Conservation (phyloP, 2,113 vertebrate genomes). For the human (Homo sapiens) region GRCh38 chr17:13779501-13780000, state of each 20-base stretch:
- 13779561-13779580: not conserved
- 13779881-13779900: not conserved
- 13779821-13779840: not conserved
- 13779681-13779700: not conserved
- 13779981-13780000: not conserved
- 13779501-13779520: not conserved
- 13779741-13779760: not conserved
- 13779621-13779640: not conserved
- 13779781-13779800: not conserved
- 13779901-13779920: not conserved
- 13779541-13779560: not conserved
- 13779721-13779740: not conserved
- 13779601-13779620: no score
- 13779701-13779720: not conserved
- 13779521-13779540: not conserved
- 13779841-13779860: not conserved
- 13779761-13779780: not conserved
- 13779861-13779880: not conserved
- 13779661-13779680: not conserved
- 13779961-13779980: not conserved
- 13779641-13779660: not conserved
- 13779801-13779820: not conserved
- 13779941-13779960: not conserved
- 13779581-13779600: not conserved
- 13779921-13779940: not conserved